Evolutionary conservation across 2,113 vertebrate species (phyloP).

Genomic region (Bagarius yarrelli): DNA sequence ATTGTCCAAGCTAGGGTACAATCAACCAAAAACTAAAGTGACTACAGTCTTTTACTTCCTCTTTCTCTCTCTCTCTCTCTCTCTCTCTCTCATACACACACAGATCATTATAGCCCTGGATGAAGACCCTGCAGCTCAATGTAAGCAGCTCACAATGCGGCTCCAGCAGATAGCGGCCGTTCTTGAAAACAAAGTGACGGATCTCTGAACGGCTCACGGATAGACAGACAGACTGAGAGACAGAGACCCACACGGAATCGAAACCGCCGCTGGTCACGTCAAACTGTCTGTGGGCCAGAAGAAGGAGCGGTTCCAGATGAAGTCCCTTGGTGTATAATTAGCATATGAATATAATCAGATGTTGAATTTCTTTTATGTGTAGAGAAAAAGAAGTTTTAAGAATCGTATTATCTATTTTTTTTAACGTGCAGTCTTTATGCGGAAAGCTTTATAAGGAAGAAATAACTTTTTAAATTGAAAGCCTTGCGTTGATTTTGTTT

Average conservation of each 20-base stretch:
- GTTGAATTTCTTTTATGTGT: slow-evolving; percentile 72
- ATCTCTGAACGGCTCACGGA: slow-evolving; percentile 80
- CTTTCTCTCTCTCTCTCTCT: slow-evolving; percentile 11
- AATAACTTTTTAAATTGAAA: slow-evolving; percentile 77
- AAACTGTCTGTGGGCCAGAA: slow-evolving; percentile 16
- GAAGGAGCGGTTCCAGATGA: slow-evolving; percentile 9
- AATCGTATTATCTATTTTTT: slow-evolving; percentile 81
- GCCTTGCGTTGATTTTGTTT: slow-evolving; percentile 70
- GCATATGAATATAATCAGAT: slow-evolving; percentile 71
- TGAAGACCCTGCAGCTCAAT: slow-evolving; percentile 92
- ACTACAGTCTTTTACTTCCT: not conserved
- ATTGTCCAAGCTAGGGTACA: too few species aligned
- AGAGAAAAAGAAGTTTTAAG: slow-evolving; percentile 69
- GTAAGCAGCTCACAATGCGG: slow-evolving; percentile 95
- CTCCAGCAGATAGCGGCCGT: slow-evolving; percentile 95
- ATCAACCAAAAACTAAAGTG: too few species aligned
- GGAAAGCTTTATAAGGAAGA: slow-evolving; percentile 78
- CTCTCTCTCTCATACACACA: slow-evolving; percentile 53
- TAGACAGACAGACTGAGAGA: slow-evolving; percentile 5
- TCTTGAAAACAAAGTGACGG: slow-evolving; percentile 97
- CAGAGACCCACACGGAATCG: slow-evolving; percentile 44
- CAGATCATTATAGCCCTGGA: slow-evolving; percentile 95
- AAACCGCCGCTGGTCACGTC: slow-evolving; percentile 50
- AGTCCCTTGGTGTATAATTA: slow-evolving; percentile 44
- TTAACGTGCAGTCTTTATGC: slow-evolving; percentile 76